These are phyloP conservation scores for Gasteruption jaculator DNA, from an alignment of 2,888 invertebrate species.

Conservation along the genomic window DNA sequence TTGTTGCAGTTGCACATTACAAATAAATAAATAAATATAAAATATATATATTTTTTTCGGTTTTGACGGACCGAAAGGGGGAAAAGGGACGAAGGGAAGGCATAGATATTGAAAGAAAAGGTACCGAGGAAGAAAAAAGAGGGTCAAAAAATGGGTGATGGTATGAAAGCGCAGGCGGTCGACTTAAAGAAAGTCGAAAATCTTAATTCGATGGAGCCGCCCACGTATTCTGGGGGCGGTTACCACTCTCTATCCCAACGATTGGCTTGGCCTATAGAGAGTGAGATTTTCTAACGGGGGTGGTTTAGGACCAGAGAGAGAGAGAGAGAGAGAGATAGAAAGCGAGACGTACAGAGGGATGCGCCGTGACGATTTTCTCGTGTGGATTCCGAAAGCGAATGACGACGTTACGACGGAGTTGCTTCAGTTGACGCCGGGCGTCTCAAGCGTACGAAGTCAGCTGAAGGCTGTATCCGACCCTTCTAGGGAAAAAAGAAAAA, in stretches of 20 bases:
- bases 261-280: conserved; percentile 40
- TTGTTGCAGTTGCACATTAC: too few species aligned
- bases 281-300: conserved; percentile 27
- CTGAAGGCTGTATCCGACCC: too few species aligned
- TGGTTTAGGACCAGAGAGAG: conserved; percentile 21
- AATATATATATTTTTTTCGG: too few species aligned
- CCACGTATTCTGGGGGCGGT: conserved; percentile 37
- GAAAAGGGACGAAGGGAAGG: conserved; percentile 8
- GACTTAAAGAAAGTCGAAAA: conserved; percentile 45
- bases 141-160: conserved; percentile 10
- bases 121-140: conserved; percentile 13
- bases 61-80: conserved; percentile 10
- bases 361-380: conserved; percentile 37
- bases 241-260: conserved; percentile 32
- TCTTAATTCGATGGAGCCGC: conserved; percentile 49
- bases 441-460: conserved; percentile 36
- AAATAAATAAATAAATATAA: too few species aligned
- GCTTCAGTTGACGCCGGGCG: conserved; percentile 50
- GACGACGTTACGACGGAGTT: conserved; percentile 27
- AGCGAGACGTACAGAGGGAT: conserved; percentile 31
- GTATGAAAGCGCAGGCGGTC: conserved; percentile 16
- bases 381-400: conserved; percentile 14
- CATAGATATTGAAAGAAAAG: conserved; percentile 1
- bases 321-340: conserved; percentile 20
- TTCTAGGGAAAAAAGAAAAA: conserved; percentile 11